Evolutionary conservation across 2,888 invertebrate species (phyloP), one percentile per base, ranked within the genome.

Genomic region (Spodoptera exigua): DNA sequence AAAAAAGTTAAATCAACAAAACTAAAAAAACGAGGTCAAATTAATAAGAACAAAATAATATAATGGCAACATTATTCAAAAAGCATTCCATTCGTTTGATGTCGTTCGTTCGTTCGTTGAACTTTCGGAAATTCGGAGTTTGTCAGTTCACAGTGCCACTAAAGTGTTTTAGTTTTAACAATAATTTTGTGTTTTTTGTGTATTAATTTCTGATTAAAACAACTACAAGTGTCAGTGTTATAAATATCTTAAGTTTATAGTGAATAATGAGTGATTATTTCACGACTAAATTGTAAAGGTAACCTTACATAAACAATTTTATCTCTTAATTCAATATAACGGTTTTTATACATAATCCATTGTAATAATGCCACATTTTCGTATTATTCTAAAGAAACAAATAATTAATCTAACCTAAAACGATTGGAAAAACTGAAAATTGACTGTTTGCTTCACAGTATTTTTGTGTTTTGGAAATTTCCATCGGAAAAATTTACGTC

Each of bases 231-330:
- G 32, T 9, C n/a, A 34, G 32, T 49, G 14, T 21, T 27, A 40
- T 16, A 32, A 44, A 14, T 35, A 14, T 21, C 27, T 4, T 9
- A 32, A 11, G 16, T 45, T 35, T 62, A 46, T 34, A 10, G 14
- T 14, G 27, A 56, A 17, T 13, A 62, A 58, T 17, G 67, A 59
- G 63, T 66, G 63, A 66, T 59, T 59, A 27, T 13, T 16, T 9
- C 5, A 9, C 9, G 27, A 5, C 40, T 39, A 13, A 14, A 18
- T 36, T 13, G 3, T 40, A 46, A 17, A 64, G 63, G 63, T 64
- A 64, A 64, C 63, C 59, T 66, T 34, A 5, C 10, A 57, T 51
- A 21, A 46, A 60, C 59, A 64, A 51, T 66, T 64, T 46, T 17
- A n/a, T 36, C 2, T 12, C 32, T 21, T 14, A 34, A 10, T 39